These are phyloP conservation scores for Antitype chi DNA, from an alignment of 2,888 invertebrate species.

Conservation along the genomic window DNA sequence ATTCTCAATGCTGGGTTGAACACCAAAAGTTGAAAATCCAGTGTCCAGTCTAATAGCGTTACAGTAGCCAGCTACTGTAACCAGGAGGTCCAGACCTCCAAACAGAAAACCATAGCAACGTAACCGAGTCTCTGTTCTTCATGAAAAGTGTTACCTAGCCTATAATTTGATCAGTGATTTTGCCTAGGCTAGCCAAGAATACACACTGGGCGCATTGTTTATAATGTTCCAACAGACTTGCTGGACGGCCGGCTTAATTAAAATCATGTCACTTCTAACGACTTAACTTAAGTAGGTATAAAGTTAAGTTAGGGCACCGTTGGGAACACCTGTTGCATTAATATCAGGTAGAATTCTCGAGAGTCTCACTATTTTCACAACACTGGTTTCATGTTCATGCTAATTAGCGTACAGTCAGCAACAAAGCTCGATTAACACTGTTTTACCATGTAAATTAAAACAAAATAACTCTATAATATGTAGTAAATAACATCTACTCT, in stretches of 20 bases:
- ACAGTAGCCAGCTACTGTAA: too few species aligned
- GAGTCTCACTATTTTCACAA: conserved; percentile 19
- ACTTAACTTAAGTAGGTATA: conserved; percentile 15
- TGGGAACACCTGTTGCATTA: conserved; percentile 37
- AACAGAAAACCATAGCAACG: not conserved
- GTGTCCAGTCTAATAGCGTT: too few species aligned
- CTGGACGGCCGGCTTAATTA: conserved; percentile 12
- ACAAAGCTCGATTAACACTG: not conserved
- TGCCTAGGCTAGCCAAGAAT: conserved; percentile 5
- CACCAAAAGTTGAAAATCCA: too few species aligned
- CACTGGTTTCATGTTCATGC: not conserved
- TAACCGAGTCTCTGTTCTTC: not conserved
- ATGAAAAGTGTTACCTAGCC: not conserved
- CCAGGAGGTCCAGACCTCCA: too few species aligned
- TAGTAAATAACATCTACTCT: not conserved
- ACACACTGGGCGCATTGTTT: not conserved
- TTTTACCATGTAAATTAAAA: not conserved
- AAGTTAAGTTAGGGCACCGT: conserved; percentile 18
- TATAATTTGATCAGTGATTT: not conserved
- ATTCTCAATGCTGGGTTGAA: too few species aligned
- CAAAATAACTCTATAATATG: not conserved
- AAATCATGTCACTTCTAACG: conserved; percentile 19
- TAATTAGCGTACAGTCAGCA: not conserved
- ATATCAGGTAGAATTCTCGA: not conserved
- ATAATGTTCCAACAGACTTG: not conserved